Evolutionary conservation across 2,888 invertebrate genomes (phyloP).

Genomic region (Coenonympha arcania): DNA sequence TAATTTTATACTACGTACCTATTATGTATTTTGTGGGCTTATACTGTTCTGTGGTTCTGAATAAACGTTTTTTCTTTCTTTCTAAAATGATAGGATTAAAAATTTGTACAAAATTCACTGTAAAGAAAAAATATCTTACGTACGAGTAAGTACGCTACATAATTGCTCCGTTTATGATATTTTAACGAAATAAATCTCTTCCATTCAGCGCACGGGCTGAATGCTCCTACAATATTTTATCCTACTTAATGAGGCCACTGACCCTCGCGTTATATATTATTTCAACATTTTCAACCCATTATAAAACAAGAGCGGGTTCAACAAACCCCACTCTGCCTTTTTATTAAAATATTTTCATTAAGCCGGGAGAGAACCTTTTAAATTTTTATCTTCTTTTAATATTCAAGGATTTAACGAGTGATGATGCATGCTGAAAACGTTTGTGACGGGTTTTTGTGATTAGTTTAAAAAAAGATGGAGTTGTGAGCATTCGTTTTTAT

Average conservation of each 20-base stretch:
- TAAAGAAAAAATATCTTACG: not conserved
- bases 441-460: not conserved
- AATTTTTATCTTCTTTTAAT: not conserved
- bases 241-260: constrained; percentile 27
- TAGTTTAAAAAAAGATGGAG: not conserved
- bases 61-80: no score
- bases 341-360: constrained; percentile 8
- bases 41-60: no score
- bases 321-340: constrained; percentile 8
- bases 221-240: constrained; percentile 13
- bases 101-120: no score
- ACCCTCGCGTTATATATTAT: constrained; percentile 22
- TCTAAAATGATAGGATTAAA: no score
- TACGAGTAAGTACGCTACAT: not conserved
- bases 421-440: not conserved
- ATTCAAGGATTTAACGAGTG: constrained; percentile 3
- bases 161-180: constrained; percentile 7
- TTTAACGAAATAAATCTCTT: constrained; percentile 4
- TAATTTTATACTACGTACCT: no score
- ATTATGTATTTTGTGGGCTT: no score
- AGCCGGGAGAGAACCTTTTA: not conserved
- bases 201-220: not conserved
- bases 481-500: no score
- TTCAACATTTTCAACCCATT: constrained; percentile 26
- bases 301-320: constrained; percentile 19